Conservation (phyloP, 2,113 vertebrate genomes). For the Pelvicachromis taeniatus region DNA sequence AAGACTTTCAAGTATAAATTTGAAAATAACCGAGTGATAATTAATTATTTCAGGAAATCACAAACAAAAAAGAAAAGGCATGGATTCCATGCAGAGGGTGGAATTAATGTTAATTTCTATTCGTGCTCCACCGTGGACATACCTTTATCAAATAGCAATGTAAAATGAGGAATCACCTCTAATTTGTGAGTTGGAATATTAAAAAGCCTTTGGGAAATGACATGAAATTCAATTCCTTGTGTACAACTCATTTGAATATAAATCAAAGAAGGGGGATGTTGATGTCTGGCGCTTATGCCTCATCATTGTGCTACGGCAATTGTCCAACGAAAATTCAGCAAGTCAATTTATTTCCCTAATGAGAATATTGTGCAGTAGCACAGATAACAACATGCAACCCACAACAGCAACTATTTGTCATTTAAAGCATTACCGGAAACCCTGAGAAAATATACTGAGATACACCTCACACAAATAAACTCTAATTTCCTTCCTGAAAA, state of each 20-base stretch:
- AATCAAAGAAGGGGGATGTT: slow-evolving; percentile 34
- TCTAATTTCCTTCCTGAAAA: neutral
- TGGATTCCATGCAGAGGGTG: neutral
- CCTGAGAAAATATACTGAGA: neutral
- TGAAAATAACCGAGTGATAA: slow-evolving; percentile 23
- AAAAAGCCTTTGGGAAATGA: slow-evolving; percentile 32
- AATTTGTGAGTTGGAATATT: slow-evolving; percentile 9
- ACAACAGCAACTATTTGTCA: neutral
- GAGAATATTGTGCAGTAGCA: neutral
- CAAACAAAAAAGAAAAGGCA: neutral
- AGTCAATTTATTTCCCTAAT: slow-evolving; percentile 18
- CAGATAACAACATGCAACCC: neutral
- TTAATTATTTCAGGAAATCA: slow-evolving; percentile 19
- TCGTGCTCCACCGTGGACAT: neutral
- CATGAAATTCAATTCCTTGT: slow-evolving; percentile 37
- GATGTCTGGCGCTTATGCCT: neutral
- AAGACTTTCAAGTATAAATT: slow-evolving; percentile 47
- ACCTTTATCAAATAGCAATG: neutral
- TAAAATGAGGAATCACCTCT: slow-evolving; percentile 18
- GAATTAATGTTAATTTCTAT: neutral
- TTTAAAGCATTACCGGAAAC: neutral
- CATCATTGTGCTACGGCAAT: neutral
- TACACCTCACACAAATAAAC: neutral
- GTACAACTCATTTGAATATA: slow-evolving; percentile 47
- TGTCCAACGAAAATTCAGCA: neutral